Conservation (phyloP, 1,140 invertebrate genomes). For the Tetranychus cinnabarinus region DNA sequence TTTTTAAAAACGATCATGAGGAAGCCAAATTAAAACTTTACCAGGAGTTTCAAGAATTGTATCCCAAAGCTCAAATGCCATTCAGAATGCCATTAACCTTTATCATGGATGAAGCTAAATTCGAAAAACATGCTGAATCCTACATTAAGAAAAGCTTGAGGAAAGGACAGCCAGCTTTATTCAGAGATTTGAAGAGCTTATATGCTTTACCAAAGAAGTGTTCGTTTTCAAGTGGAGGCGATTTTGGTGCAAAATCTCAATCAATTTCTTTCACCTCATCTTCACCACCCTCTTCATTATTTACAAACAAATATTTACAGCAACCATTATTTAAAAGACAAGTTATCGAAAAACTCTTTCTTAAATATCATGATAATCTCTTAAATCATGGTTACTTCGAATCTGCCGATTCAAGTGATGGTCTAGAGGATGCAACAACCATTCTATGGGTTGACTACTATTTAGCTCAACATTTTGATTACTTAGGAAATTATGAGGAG, state of each 20-base stretch:
- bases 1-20: constrained; percentile 16
- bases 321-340: constrained; percentile 16
- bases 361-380: constrained; percentile 60
- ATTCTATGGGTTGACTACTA: constrained; percentile 88
- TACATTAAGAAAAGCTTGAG: constrained; percentile 47
- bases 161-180: constrained; percentile 91
- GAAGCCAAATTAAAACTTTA: constrained; percentile 59
- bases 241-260: neutral
- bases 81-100: constrained; percentile 62
- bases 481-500: constrained; percentile 48
- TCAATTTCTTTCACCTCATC: neutral
- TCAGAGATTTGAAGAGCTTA: constrained; percentile 73
- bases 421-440: constrained; percentile 66
- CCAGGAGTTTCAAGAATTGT: constrained; percentile 44
- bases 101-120: constrained; percentile 32
- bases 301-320: neutral
- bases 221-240: too few relatives aligned
- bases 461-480: constrained; percentile 87
- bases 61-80: constrained; percentile 62
- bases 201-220: constrained; percentile 29
- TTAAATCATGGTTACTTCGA: constrained; percentile 48
- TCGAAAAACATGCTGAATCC: constrained; percentile 26
- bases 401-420: constrained; percentile 12
- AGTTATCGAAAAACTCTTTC: constrained; percentile 55
- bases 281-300: neutral